A percentile compares a stretch with the other conserved stretches of the same genome.
Conservation (phyloP, 1,140 invertebrate genomes). For the Drosophila burlai region DNA sequence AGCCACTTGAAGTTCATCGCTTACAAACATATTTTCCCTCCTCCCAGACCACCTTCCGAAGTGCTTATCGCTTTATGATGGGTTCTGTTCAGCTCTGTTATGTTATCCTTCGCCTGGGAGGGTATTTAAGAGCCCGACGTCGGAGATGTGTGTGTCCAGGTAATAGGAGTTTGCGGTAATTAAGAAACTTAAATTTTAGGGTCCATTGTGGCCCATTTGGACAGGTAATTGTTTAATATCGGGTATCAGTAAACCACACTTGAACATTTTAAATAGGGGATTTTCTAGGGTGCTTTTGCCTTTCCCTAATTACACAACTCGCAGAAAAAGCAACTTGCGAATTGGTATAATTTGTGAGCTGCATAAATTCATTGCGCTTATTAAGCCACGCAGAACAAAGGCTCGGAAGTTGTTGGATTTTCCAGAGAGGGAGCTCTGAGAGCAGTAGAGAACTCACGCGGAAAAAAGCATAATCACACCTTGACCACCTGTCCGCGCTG, state of each 20-base stretch:
- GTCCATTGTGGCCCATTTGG: neutral
- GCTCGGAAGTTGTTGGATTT: constrained; percentile 15
- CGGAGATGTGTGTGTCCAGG: constrained; percentile 8
- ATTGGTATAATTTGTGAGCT: constrained; percentile 39
- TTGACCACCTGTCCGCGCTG: constrained; percentile 65
- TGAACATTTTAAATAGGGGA: constrained; percentile 4
- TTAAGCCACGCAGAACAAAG: constrained; percentile 68
- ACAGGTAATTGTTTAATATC: constrained; percentile 26
- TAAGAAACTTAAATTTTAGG: constrained; percentile 29
- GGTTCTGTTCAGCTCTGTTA: constrained; percentile 33
- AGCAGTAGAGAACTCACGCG: constrained; percentile 14
- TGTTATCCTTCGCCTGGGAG: constrained; percentile 20
- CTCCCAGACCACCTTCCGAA: constrained; percentile 20
- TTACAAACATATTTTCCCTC: constrained; percentile 65
- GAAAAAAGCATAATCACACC: constrained; percentile 57
- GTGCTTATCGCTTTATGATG: constrained; percentile 67
- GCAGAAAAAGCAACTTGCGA: constrained; percentile 1
- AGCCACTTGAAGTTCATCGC: constrained; percentile 67
- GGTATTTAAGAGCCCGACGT: constrained; percentile 17
- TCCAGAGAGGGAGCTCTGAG: neutral
- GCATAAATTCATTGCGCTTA: constrained; percentile 77
- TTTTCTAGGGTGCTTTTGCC: neutral
- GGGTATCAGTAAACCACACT: constrained; percentile 1
- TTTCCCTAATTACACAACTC: constrained; percentile 46
- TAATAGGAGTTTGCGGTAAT: constrained; percentile 20